phyloP scores from a whole-genome alignment of 2,113 vertebrate genomes.

The Ammodytes marinus region DNA sequence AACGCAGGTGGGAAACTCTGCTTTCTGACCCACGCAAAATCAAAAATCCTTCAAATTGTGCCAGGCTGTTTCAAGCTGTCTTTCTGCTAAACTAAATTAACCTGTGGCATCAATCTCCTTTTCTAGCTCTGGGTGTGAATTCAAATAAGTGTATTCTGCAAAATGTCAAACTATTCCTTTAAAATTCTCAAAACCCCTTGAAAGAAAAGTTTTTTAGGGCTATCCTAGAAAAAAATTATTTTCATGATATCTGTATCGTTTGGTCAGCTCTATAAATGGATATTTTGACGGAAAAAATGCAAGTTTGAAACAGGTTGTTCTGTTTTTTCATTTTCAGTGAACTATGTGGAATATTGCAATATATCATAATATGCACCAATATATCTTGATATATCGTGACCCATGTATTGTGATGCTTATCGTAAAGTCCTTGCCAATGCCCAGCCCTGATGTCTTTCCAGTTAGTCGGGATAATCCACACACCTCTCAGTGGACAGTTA shows the following conservation, averaged over 20 bases:
- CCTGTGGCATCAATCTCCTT: neutral
- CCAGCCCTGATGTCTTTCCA: neutral
- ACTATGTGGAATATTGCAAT: too few species aligned
- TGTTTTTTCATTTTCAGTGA: too few species aligned
- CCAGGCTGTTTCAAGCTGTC: neutral
- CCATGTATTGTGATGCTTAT: too few species aligned
- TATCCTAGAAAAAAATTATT: too few species aligned
- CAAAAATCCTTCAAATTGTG: neutral
- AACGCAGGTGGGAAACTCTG: constrained; percentile 87
- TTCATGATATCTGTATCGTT: too few species aligned
- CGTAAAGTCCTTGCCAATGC: too few species aligned
- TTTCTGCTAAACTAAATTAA: neutral
- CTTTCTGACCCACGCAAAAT: neutral
- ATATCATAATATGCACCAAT: too few species aligned
- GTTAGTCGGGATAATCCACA: neutral
- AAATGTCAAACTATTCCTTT: neutral
- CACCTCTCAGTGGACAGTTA: neutral
- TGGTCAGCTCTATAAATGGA: too few species aligned
- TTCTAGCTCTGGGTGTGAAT: neutral
- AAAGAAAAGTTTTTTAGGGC: too few species aligned
- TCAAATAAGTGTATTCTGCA: neutral
- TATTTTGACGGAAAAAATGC: too few species aligned
- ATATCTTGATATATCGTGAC: too few species aligned
- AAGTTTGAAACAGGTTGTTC: too few species aligned
- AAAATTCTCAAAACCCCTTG: neutral